A percentile compares a stretch with the other conserved stretches of the same genome.
Conservation (phyloP, 2,113 vertebrate genomes). For the Atlantisia rogersi region DNA sequence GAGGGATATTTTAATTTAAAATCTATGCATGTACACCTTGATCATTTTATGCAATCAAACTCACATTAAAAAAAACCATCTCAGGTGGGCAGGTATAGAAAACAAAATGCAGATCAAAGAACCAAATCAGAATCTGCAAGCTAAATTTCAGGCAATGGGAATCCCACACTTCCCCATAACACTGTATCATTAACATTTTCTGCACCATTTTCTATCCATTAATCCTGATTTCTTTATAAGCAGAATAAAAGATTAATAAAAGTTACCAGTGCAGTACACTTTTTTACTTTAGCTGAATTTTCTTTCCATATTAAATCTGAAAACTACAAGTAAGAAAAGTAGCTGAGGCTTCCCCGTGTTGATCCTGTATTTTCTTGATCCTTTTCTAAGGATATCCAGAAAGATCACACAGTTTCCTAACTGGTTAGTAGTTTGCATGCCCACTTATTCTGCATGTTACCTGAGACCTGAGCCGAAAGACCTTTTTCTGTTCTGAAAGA, state of each 20-base stretch:
- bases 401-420: neutral
- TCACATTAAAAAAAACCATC: neutral
- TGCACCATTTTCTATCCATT: neutral
- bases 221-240: neutral
- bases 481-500: neutral
- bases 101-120: neutral
- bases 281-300: neutral
- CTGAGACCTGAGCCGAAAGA: neutral
- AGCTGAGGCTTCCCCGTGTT: neutral
- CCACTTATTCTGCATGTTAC: neutral
- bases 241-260: neutral
- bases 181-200: neutral
- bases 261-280: accelerated
- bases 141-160: neutral
- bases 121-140: neutral
- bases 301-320: neutral
- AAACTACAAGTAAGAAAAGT: neutral
- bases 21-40: accelerated
- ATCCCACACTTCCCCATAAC: neutral
- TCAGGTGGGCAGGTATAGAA: neutral
- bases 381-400: neutral
- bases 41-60: neutral
- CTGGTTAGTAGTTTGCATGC: accelerated
- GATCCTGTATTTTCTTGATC: neutral
- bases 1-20: neutral